phyloP scores from a whole-genome alignment of 2,113 vertebrate species.

The Apistogramma diplotaenia region DNA sequence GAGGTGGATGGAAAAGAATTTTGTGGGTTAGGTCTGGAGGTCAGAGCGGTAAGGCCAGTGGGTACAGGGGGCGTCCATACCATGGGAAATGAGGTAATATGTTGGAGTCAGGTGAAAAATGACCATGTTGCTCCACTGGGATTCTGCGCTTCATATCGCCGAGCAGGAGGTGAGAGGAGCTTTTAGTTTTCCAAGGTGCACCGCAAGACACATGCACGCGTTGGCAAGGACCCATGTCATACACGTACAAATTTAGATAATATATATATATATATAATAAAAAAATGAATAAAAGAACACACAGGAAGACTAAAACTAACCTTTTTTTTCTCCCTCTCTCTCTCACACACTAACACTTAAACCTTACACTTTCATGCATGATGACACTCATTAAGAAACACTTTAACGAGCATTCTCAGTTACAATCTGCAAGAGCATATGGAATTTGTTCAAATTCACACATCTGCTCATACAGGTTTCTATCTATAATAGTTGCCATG shows the following conservation, averaged over 20 bases:
- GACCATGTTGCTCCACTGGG: slow-evolving; percentile 18
- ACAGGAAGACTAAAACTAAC: background rate
- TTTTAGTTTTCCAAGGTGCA: background rate
- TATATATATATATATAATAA: background rate
- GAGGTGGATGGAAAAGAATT: slow-evolving; percentile 36
- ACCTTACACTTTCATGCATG: background rate
- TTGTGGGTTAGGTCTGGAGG: slow-evolving; percentile 39
- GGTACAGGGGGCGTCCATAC: slow-evolving; percentile 21
- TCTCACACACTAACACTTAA: background rate
- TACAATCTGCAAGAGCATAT: background rate
- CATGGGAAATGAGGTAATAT: slow-evolving; percentile 56
- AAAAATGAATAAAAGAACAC: background rate
- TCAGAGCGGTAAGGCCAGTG: slow-evolving; percentile 32
- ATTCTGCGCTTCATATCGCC: background rate
- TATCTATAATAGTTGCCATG: background rate
- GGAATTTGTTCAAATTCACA: background rate
- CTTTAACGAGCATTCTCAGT: background rate
- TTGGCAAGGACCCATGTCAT: background rate
- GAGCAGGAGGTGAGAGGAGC: slow-evolving; percentile 6
- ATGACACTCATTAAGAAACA: background rate
- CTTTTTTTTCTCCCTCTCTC: background rate
- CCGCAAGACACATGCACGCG: background rate
- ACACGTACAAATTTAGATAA: background rate
- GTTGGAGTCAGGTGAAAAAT: slow-evolving; percentile 65
- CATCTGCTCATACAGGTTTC: background rate